Base-by-base conservation (phyloP, 1,140 invertebrate species). In the Stenopsyche tienmushanensis region DNA sequence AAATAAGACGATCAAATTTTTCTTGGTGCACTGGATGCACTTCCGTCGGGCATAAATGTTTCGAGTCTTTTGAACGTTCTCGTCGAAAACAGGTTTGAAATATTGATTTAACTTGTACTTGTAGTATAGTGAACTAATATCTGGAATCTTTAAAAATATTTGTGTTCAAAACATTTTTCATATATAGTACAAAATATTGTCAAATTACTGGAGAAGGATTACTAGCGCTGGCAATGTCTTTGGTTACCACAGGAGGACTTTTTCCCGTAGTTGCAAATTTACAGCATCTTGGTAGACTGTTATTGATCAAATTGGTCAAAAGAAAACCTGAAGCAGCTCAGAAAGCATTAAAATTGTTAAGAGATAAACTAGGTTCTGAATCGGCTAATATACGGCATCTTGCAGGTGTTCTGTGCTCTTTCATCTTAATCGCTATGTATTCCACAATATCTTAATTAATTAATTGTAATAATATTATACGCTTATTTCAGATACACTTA, bases 151-250 rank as follows among this genome's bases (percentile, higher is more conserved):
- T 8, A 7, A 39, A 39, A n/a, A 39, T 39, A n/a, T 39, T 7
- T 39, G 7, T 39, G 34, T 39, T 39, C 34, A 8, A n/a, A 39
- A 39, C 7, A n/a, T 8, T 39, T n/a, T 39, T 8, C n/a, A n/a
- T n/a, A n/a, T 59, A 39, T 47, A 60, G 57, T 24, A 47, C 18
- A 47, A 26, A 15, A 21, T 47, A 60, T 67, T 78, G 82, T 41
- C 79, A 82, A 64, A 73, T 81, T 55, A 78, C 84, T 17, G 24
- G 84, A 1, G 76, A 82, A 73, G 82, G 83, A 3, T 73, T 86
- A 7, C 74, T 84, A 1, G 77, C 81, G 49, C 76, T 86, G 47
- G 79, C 79, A 15, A 84, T 84, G 73, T 65, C 75, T 1, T 72
- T 86, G 7, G 73, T 86, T 68, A 72, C 71, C 45, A 72, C 71